Percentiles rank a stretch among this genome's conserved stretches.
Conservation (phyloP, 1,140 invertebrate species). For the Papilio polyxenes region DNA sequence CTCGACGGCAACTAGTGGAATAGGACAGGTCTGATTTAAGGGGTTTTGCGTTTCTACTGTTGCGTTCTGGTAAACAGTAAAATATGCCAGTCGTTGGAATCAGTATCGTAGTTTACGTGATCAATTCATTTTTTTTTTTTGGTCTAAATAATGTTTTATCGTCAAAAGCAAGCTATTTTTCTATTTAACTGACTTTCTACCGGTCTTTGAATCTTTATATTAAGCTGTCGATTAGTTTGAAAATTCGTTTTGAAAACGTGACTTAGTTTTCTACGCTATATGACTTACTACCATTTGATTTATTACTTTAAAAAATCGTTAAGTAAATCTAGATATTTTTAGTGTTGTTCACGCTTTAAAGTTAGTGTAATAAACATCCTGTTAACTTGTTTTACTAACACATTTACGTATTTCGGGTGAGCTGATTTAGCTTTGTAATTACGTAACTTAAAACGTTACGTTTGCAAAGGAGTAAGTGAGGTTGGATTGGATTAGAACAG, state of each 20-base stretch:
- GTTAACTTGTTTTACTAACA: neutral
- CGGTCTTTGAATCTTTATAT: too few species aligned
- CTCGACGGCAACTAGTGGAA: conserved; percentile 20
- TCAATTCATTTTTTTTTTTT: neutral
- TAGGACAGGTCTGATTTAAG: conserved; percentile 36
- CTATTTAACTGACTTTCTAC: too few species aligned
- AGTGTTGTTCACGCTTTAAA: neutral
- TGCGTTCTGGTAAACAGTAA: conserved; percentile 1
- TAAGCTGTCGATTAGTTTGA: too few species aligned
- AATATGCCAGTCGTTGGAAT: neutral
- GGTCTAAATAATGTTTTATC: neutral
- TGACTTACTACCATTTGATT: too few species aligned
- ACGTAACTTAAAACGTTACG: conserved; percentile 28
- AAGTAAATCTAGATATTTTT: too few species aligned
- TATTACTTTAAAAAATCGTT: too few species aligned
- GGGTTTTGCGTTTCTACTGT: conserved; percentile 19
- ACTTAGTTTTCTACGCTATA: too few species aligned
- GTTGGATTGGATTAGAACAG: neutral
- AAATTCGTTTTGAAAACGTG: too few species aligned
- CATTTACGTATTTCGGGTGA: neutral
- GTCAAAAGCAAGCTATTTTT: neutral
- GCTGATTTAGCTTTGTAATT: neutral
- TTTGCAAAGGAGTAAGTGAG: conserved; percentile 13
- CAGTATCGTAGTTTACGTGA: neutral
- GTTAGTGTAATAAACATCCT: neutral